Evolutionary conservation across 2,888 invertebrate genomes (phyloP).

Genomic region (Anoplius nigerrimus): DNA sequence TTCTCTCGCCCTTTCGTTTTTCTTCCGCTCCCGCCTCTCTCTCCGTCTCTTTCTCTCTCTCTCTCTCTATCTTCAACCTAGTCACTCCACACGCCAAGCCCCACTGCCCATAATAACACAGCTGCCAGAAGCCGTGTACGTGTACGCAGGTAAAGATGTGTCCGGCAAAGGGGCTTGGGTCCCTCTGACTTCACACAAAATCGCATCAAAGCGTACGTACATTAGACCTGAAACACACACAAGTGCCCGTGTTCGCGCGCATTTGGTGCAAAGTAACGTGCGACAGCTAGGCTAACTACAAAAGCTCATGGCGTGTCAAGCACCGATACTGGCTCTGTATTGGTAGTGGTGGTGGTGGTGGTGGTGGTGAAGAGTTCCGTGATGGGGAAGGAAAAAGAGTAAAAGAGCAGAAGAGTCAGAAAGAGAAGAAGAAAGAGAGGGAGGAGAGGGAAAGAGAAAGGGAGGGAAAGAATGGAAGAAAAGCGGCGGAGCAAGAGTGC

Average conservation of each 20-base stretch:
- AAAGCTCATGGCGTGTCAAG: slow-evolving; percentile 34
- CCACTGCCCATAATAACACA: no score
- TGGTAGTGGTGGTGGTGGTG: slow-evolving; percentile 26
- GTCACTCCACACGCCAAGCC: no score
- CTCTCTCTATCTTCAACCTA: not conserved
- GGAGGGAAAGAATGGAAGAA: no score
- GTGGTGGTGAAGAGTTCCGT: slow-evolving; percentile 21
- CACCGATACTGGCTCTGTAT: slow-evolving; percentile 15
- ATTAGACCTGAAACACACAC: slow-evolving; percentile 4
- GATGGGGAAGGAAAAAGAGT: slow-evolving; percentile 9
- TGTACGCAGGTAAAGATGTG: no score
- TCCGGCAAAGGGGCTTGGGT: no score
- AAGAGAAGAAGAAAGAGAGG: slow-evolving; percentile 16
- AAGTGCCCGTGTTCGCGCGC: not conserved
- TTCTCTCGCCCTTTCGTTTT: no score
- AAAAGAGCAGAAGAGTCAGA: slow-evolving; percentile 13
- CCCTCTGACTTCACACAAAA: no score
- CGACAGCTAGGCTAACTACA: slow-evolving; percentile 25
- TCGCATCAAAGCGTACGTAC: no score
- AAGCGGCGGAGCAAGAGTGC: no score
- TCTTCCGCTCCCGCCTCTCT: no score
- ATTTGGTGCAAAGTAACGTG: slow-evolving; percentile 23
- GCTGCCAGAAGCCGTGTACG: no score
- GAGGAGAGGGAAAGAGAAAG: not conserved
- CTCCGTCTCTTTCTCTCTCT: not conserved